Evolutionary conservation across 2,888 invertebrate species (phyloP).

Genomic region (Aspidiotus rigidus): DNA sequence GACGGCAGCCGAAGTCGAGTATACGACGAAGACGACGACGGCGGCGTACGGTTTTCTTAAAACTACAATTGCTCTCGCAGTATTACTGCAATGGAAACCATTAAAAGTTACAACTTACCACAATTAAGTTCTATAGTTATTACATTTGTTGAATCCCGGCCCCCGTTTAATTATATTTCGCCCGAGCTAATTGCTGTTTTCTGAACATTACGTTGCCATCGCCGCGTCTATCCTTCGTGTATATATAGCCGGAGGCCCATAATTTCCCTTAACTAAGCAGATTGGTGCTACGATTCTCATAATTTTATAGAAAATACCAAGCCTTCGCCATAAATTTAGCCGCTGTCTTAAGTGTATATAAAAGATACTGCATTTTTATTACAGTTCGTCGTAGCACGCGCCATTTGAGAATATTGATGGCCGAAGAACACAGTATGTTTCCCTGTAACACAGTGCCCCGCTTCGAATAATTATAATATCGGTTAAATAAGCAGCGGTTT

Average conservation of each 20-base stretch:
- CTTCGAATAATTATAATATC: too few relatives aligned
- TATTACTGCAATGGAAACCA: conserved; percentile 33
- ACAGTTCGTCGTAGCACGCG: too few relatives aligned
- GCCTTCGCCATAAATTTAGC: not conserved
- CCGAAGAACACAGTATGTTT: too few relatives aligned
- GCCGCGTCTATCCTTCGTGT: not conserved
- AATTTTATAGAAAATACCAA: not conserved
- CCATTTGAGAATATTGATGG: too few relatives aligned
- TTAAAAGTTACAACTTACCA: conserved; percentile 33
- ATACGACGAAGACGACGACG: conserved; percentile 7
- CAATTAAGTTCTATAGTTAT: conserved; percentile 33
- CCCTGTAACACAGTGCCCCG: too few relatives aligned
- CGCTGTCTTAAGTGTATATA: conserved; percentile 2
- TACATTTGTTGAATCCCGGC: conserved; percentile 29
- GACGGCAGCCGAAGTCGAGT: conserved; percentile 4
- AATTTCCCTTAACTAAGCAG: conserved; percentile 31
- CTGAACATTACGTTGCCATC: conserved; percentile 27
- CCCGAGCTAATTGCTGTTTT: conserved; percentile 31
- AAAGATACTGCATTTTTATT: conserved; percentile 2
- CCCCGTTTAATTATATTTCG: conserved; percentile 32
- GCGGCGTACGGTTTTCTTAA: conserved; percentile 24
- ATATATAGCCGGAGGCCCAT: conserved; percentile 11
- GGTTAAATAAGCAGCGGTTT: too few relatives aligned
- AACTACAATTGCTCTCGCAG: conserved; percentile 29
- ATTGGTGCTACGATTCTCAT: conserved; percentile 17